phyloP scores from a whole-genome alignment of 2,113 vertebrate genomes.

The Aphyosemion australe region DNA sequence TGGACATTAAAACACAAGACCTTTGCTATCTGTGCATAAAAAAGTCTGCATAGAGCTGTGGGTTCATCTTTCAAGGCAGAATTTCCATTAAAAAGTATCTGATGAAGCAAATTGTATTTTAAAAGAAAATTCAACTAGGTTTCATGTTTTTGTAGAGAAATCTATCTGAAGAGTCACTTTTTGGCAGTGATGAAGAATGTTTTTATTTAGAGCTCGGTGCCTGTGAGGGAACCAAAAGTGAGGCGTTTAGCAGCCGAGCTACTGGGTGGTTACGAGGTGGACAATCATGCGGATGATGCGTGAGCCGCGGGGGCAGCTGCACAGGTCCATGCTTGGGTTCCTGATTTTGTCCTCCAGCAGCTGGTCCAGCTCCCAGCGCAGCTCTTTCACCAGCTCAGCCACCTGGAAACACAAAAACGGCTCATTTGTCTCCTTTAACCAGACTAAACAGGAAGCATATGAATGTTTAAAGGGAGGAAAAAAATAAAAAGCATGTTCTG shows the following conservation, averaged over 20 bases:
- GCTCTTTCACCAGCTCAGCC: constrained; percentile 92
- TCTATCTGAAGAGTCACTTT: not conserved
- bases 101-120: not conserved
- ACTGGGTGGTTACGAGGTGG: constrained; percentile 93
- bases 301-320: constrained; percentile 90
- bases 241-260: constrained; percentile 14
- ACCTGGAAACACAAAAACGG: constrained; percentile 77
- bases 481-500: no score
- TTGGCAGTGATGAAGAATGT: constrained; percentile 32
- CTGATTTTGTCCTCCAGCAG: constrained; percentile 96
- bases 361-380: constrained; percentile 93
- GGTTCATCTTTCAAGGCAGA: constrained; percentile 23
- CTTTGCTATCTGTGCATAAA: not conserved
- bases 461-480: no score
- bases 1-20: constrained; percentile 7
- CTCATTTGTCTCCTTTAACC: not conserved
- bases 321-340: constrained; percentile 91
- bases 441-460: not conserved
- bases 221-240: not conserved
- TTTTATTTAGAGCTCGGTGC: constrained; percentile 5
- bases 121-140: no score
- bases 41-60: constrained; percentile 39
- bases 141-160: not conserved
- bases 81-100: constrained; percentile 3
- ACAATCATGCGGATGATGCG: constrained; percentile 94